Percentiles rank a stretch among this genome's conserved stretches.
These are phyloP conservation scores for Melanotaenia nigrans DNA, from an alignment of 2,797 vertebrate species.

Conservation along the genomic window DNA sequence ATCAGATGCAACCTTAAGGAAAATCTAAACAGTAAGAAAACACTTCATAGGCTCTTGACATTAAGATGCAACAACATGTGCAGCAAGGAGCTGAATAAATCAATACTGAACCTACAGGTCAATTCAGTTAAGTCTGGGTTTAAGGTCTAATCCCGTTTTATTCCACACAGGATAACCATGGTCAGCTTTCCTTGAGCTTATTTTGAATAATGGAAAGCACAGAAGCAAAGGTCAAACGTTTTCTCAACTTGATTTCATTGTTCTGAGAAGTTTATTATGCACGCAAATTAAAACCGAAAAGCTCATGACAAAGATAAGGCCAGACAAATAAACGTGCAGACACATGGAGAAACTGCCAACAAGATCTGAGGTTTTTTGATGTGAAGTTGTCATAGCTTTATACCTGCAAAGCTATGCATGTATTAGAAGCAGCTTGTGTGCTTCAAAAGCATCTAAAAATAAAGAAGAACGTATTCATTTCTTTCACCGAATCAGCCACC, in stretches of 20 bases:
- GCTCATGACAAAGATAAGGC: slow-evolving; percentile 46
- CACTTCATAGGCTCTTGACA: slow-evolving; percentile 6
- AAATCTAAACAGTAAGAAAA: slow-evolving; percentile 13
- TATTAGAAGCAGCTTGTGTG: slow-evolving; percentile 11
- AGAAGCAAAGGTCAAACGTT: slow-evolving; percentile 52
- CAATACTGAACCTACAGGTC: slow-evolving; percentile 45
- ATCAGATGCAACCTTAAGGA: slow-evolving; percentile 10
- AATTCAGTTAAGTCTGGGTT: slow-evolving; percentile 36
- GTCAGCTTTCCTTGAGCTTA: slow-evolving; percentile 41
- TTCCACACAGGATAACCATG: slow-evolving; percentile 31
- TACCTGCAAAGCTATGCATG: slow-evolving; percentile 28
- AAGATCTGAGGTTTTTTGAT: neutral
- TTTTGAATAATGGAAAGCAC: slow-evolving; percentile 56
- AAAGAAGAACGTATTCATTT: slow-evolving; percentile 7
- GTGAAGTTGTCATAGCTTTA: slow-evolving; percentile 16
- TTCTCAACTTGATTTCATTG: slow-evolving; percentile 27
- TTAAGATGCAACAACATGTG: slow-evolving; percentile 20
- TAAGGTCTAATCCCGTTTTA: slow-evolving; percentile 52
- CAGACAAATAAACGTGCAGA: slow-evolving; percentile 46
- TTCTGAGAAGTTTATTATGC: slow-evolving; percentile 33
- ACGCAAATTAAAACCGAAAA: slow-evolving; percentile 51
- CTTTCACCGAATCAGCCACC: slow-evolving; percentile 29
- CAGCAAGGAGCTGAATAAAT: slow-evolving; percentile 23
- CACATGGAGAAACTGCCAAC: neutral
- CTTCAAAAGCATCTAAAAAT: slow-evolving; percentile 1